Conservation (phyloP, 2,888 invertebrate species). For the Chaetogeoica ovagalla region DNA sequence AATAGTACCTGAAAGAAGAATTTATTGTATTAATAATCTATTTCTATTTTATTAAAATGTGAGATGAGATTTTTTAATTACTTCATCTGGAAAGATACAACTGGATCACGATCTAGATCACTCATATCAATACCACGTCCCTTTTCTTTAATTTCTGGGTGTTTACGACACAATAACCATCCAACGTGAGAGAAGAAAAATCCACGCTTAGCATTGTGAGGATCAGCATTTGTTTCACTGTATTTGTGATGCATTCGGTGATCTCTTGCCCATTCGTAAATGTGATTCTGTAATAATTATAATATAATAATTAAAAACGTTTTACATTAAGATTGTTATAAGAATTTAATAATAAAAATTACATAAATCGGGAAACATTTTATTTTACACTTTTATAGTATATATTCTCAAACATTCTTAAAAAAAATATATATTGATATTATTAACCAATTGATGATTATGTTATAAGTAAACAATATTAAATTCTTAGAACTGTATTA, state of each 20-base stretch:
- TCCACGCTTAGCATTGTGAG: slow-evolving; percentile 87
- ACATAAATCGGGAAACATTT: too few relatives aligned
- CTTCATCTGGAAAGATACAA: slow-evolving; percentile 87
- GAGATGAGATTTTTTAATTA: slow-evolving; percentile 63
- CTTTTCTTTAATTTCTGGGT: slow-evolving; percentile 83
- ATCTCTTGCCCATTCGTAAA: slow-evolving; percentile 59
- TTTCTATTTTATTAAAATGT: background rate
- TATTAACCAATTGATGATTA: too few relatives aligned
- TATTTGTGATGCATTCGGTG: slow-evolving; percentile 90
- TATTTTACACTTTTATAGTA: too few relatives aligned
- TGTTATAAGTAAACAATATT: too few relatives aligned
- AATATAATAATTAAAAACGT: background rate
- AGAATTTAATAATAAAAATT: background rate
- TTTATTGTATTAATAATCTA: background rate
- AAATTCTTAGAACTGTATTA: too few relatives aligned
- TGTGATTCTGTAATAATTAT: slow-evolving; percentile 57
- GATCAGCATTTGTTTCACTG: slow-evolving; percentile 91
- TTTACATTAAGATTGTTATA: background rate
- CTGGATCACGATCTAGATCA: slow-evolving; percentile 79
- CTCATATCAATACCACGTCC: slow-evolving; percentile 83
- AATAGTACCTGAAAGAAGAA: slow-evolving; percentile 67
- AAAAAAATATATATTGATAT: too few relatives aligned
- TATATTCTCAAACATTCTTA: too few relatives aligned
- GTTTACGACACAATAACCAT: slow-evolving; percentile 89
- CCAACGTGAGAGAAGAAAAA: slow-evolving; percentile 97